phyloP scores from a whole-genome alignment of 2,888 invertebrate genomes.

The Tetragonisca angustula region DNA sequence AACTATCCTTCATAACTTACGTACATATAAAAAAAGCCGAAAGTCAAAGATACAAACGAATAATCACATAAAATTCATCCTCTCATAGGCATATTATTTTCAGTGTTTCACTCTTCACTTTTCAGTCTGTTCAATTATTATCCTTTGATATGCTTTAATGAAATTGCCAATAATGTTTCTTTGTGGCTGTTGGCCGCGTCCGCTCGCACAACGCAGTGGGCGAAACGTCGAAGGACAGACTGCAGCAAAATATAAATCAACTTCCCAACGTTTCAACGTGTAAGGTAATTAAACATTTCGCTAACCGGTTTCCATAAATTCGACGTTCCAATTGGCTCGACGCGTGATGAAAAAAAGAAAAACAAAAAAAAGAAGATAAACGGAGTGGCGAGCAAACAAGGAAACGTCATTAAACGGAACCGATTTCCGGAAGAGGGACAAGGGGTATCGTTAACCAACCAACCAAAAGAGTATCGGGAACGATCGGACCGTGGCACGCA shows the following conservation, averaged over 20 bases:
- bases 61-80: not conserved
- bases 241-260: slow-evolving; percentile 27
- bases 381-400: slow-evolving; percentile 29
- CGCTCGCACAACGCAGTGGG: not conserved
- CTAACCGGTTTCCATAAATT: slow-evolving; percentile 35
- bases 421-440: slow-evolving; percentile 44
- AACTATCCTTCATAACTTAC: too few species aligned
- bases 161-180: not conserved
- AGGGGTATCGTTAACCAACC: slow-evolving; percentile 43
- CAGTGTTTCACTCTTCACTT: not conserved
- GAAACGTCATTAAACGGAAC: slow-evolving; percentile 39
- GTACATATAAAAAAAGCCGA: not conserved
- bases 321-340: slow-evolving; percentile 25
- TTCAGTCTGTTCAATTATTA: not conserved
- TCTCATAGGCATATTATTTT: not conserved
- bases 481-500: slow-evolving; percentile 13
- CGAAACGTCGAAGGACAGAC: not conserved
- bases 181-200: not conserved
- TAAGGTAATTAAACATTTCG: slow-evolving; percentile 37
- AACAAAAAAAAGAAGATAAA: not conserved
- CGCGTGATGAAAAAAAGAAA: slow-evolving; percentile 5
- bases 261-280: not conserved
- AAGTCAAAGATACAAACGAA: not conserved
- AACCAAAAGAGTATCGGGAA: slow-evolving; percentile 36
- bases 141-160: too few species aligned